phyloP scores from a whole-genome alignment of 2,888 invertebrate genomes.

The Idaea dimidiata region DNA sequence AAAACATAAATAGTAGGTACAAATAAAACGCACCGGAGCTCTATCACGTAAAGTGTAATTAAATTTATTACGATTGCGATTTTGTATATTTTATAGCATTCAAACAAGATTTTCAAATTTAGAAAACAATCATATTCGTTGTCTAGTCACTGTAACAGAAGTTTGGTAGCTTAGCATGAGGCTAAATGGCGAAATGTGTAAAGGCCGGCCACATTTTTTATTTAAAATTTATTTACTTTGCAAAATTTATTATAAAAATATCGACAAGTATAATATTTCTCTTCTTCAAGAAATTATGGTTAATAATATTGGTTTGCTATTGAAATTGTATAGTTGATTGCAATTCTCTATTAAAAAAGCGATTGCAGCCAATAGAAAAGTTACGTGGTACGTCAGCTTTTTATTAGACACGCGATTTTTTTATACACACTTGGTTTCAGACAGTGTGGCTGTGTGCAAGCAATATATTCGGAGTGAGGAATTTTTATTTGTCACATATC shows the following conservation, averaged over 20 bases:
- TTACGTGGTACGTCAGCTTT: background rate
- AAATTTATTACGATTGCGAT: background rate
- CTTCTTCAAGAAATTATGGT: too few species aligned
- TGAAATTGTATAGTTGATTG: background rate
- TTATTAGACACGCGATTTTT: background rate
- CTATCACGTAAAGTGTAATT: background rate
- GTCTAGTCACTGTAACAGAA: too few species aligned
- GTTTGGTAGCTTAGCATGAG: too few species aligned
- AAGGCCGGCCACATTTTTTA: too few species aligned
- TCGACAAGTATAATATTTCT: too few species aligned
- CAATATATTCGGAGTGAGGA: conserved; percentile 53
- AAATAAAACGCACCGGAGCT: background rate
- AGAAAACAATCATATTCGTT: too few species aligned
- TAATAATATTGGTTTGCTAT: too few species aligned
- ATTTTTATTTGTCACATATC: conserved; percentile 65
- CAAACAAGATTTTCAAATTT: background rate
- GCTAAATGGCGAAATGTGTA: too few species aligned
- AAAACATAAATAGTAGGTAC: too few species aligned
- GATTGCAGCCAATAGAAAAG: background rate
- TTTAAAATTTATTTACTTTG: too few species aligned
- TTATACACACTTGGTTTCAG: conserved; percentile 5
- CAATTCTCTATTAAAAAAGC: background rate
- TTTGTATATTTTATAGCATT: background rate
- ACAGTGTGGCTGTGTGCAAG: conserved; percentile 30
- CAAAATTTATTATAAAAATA: too few species aligned